phyloP scores from a whole-genome alignment of 1,140 invertebrate species.

The Aphis gossypii region DNA sequence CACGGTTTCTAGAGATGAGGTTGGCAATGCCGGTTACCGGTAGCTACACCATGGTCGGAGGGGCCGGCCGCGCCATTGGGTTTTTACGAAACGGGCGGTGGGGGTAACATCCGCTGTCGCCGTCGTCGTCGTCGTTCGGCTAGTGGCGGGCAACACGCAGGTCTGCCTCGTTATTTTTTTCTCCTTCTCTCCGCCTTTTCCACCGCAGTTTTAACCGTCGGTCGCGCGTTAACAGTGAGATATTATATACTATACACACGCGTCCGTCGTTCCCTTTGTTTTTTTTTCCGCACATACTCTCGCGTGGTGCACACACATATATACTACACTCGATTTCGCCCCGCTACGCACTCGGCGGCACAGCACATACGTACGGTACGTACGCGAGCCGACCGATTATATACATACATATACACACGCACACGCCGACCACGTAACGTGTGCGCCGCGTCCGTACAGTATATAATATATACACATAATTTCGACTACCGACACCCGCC shows the following conservation, averaged over 20 bases:
- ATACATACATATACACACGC: conserved; percentile 51
- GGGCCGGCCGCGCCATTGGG: conserved; percentile 56
- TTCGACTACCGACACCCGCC: neutral
- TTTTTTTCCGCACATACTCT: conserved; percentile 48
- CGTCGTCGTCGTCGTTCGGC: conserved; percentile 52
- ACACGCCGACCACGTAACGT: conserved; percentile 36
- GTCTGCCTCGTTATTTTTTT: conserved; percentile 56
- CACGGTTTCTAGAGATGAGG: conserved; percentile 55
- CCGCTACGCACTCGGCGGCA: conserved; percentile 19
- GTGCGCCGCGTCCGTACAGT: conserved; percentile 32
- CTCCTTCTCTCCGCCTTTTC: conserved; percentile 58
- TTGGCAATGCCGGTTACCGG: conserved; percentile 58
- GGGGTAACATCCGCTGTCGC: conserved; percentile 53
- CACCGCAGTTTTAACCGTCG: conserved; percentile 65
- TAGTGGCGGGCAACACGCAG: conserved; percentile 56
- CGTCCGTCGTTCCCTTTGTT: conserved; percentile 58
- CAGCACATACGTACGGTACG: conserved; percentile 32
- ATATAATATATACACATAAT: neutral
- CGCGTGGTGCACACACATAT: conserved; percentile 18
- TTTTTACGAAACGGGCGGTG: conserved; percentile 54
- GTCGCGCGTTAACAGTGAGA: conserved; percentile 47
- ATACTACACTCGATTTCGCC: conserved; percentile 23
- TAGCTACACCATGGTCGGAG: conserved; percentile 29
- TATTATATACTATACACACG: conserved; percentile 38
- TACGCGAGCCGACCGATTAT: conserved; percentile 27